Evolutionary conservation across 2,113 vertebrate genomes (phyloP), one percentile per base, ranked within the genome.

Genomic region (Noctilio leporinus): DNA sequence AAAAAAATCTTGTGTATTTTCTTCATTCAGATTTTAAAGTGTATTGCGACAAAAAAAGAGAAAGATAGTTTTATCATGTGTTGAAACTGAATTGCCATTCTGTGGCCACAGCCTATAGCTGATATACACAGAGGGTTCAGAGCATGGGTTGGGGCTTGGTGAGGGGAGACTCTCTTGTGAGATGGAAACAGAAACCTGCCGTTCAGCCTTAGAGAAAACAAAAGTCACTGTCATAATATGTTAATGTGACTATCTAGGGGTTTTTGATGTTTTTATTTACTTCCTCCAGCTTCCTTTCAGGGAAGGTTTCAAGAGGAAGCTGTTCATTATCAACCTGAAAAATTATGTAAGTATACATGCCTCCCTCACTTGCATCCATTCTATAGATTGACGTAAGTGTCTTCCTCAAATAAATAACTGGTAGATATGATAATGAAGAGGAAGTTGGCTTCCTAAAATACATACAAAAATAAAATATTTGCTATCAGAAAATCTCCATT

Each of bases 221-320:
- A 75, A 84, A 80, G 51, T 51, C 51, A 40, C 59, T 49, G 26
- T 7, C 7, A n/a, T 38, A 14, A 43, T 76, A 51, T 45, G 45
- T 51, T 76, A 69, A 47, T 69, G 12, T 85, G 26, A 14, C 47
- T 69, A 19, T 62, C 14, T 15, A 95, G 91, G 70, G 88, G 67
- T 28, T 86, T 83, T 43, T 64, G 43, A 1, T 69, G 70, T 49
- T 84, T 94, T 84, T 55, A 38, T 57, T 94, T 49, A 81, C 17
- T 83, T 83, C 45, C 14, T 30, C 16, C 30, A 57, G 47, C 10
- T 80, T 78, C 65, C 14, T 73, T 6, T 83, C n/a, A n/a, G n/a
- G n/a, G n/a, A n/a, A n/a, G n/a, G n/a, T n/a, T n/a, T n/a, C 33
- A 75, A 85, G 38, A 96, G 65, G 89, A 86, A 85, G 33, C 28